Evolutionary conservation across 2,888 invertebrate genomes (phyloP).

Genomic region (Eledone cirrhosa): DNA sequence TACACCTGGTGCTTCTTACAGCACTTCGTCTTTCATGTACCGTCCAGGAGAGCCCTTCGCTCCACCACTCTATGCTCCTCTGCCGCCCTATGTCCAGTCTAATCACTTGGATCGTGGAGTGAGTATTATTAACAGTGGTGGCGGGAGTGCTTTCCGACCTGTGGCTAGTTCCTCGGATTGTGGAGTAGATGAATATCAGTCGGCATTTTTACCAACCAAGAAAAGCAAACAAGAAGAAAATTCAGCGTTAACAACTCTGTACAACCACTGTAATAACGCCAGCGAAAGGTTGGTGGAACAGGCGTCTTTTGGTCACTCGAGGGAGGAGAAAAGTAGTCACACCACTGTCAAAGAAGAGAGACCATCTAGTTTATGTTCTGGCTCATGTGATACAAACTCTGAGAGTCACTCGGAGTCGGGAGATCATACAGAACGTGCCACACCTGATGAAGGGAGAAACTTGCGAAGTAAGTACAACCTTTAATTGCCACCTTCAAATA

Average conservation of each 20-base stretch:
- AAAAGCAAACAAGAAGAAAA: conserved; percentile 49
- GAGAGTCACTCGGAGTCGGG: conserved; percentile 56
- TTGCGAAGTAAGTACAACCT: conserved; percentile 54
- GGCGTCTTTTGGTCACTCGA: conserved; percentile 17
- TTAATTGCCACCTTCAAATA: no score
- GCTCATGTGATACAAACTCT: conserved; percentile 54
- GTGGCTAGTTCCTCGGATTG: conserved; percentile 45
- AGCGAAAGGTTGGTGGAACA: conserved; percentile 36
- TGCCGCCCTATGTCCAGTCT: conserved; percentile 54
- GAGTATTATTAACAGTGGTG: conserved; percentile 48
- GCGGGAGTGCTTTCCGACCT: conserved; percentile 58
- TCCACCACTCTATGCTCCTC: conserved; percentile 58
- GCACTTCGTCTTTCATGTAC: conserved; percentile 54
- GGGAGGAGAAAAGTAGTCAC: conserved; percentile 26
- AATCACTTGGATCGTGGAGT: conserved; percentile 48
- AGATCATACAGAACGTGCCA: conserved; percentile 51
- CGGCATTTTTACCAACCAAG: conserved; percentile 61
- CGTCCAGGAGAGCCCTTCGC: conserved; percentile 59
- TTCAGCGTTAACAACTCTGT: conserved; percentile 25
- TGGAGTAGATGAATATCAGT: conserved; percentile 49
- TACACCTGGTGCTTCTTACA: conserved; percentile 44
- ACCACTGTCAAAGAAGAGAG: conserved; percentile 52
- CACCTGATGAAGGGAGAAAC: conserved; percentile 58
- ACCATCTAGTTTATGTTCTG: conserved; percentile 55
- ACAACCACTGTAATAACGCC: conserved; percentile 34